phyloP scores from a whole-genome alignment of 1,140 invertebrate species.

The Stegodyphus mimosarum region DNA sequence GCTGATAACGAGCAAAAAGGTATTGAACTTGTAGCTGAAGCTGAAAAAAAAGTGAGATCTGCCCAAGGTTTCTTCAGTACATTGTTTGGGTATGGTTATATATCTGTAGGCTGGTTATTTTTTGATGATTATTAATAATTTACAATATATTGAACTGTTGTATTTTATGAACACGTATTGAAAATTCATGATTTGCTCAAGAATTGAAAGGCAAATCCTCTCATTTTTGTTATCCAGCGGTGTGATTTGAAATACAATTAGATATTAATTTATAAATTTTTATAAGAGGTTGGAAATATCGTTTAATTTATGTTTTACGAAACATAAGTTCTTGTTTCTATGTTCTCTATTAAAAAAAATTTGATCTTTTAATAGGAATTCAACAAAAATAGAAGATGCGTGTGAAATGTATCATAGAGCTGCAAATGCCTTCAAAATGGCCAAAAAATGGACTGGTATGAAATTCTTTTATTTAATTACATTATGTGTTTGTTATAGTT shows the following conservation, averaged over 20 bases:
- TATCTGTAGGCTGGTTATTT: not conserved
- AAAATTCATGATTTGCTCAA: too few species aligned
- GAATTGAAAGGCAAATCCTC: too few species aligned
- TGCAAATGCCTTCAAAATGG: slow-evolving; percentile 98
- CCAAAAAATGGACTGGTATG: slow-evolving; percentile 92
- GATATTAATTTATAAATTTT: too few species aligned
- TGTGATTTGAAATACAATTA: too few species aligned
- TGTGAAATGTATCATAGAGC: slow-evolving; percentile 95
- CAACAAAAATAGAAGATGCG: slow-evolving; percentile 93
- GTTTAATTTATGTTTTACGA: too few species aligned
- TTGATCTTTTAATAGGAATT: slow-evolving; percentile 74
- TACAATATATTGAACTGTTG: not conserved
- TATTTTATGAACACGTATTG: too few species aligned
- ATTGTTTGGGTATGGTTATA: slow-evolving; percentile 83
- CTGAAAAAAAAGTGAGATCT: slow-evolving; percentile 88
- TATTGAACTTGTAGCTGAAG: slow-evolving; percentile 87
- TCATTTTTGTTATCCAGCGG: too few species aligned
- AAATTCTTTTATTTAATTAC: not conserved
- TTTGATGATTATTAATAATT: not conserved
- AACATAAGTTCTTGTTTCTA: too few species aligned
- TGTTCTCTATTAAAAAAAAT: not conserved
- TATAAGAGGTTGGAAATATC: too few species aligned
- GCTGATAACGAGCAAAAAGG: slow-evolving; percentile 93
- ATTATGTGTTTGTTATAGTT: too few species aligned
- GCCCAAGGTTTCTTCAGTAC: slow-evolving; percentile 86